Evolutionary conservation across 92 coral and sea anemone species (phyloP).

Genomic region (Palythoa heliodiscus): DNA sequence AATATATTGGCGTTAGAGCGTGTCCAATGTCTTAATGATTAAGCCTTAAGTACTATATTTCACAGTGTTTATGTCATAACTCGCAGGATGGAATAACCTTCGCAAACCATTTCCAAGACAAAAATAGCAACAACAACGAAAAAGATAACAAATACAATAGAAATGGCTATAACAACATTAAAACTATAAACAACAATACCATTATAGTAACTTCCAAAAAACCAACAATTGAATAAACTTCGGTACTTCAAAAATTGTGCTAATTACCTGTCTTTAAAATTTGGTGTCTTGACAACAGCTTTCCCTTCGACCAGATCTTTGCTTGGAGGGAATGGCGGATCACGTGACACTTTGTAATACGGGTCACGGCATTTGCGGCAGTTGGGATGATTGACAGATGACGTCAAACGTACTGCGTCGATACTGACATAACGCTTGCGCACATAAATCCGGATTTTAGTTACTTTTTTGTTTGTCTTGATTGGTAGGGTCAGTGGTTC

Average conservation of each 20-base stretch:
- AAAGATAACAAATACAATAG: no score
- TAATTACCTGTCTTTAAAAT: conserved; percentile 84
- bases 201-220: no score
- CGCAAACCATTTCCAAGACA: no score
- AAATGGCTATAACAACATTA: no score
- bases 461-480: conserved; percentile 70
- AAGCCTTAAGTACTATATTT: no score
- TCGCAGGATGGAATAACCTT: no score
- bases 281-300: conserved; percentile 60
- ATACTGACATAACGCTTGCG: conserved; percentile 61
- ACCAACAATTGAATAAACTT: not conserved
- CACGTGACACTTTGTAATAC: conserved; percentile 73
- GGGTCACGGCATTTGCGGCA: conserved; percentile 83
- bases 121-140: no score
- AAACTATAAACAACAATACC: no score
- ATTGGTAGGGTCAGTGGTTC: conserved; percentile 84
- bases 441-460: conserved; percentile 74
- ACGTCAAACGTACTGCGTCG: conserved; percentile 92
- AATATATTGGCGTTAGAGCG: no score
- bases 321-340: conserved; percentile 77
- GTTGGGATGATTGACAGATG: conserved; percentile 87
- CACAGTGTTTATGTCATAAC: no score
- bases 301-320: conserved; percentile 38
- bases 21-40: no score
- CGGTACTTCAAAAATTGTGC: not conserved